Base-by-base conservation (phyloP, 2,113 vertebrate genomes). In the Tachysurus vachellii region DNA sequence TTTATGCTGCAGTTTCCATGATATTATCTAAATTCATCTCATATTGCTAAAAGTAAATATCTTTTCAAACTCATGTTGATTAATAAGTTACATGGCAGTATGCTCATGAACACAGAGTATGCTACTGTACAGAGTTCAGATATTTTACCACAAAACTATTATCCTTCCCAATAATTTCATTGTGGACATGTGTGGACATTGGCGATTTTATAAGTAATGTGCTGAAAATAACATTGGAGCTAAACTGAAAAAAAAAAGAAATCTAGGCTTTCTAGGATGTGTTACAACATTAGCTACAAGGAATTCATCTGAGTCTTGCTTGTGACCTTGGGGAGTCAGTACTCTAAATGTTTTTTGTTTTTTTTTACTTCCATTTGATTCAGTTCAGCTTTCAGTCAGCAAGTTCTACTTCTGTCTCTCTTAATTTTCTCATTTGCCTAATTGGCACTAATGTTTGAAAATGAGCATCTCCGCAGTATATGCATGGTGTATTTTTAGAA, bases 371-470 rank as follows among this genome's bases (percentile, higher is more conserved):
- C 87, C 53, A 76, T 93, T 91, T 91, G 87, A 86, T 83, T 88
- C 89, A 31, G 42, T 71, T 70, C 77, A 71, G 83, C 82, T 88
- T 90, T 66, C 77, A 86, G 84, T 91, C 87, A 85, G 87, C 81
- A 80, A 47, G 80, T 90, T 90, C 91, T 86, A 91, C 91, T 90
- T 89, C 80, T 80, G 80, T 86, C 86, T 68, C 36, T 87, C 80
- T 56, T 62, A 80, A 86, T 88, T 68, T 16, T 85, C 86, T 93
- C 93, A 94, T 95, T 92, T 88, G 88, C 89, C 92, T 93, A 91
- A 94, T 95, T 94, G 92, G 90, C 89, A 42, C 92, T 95, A 93
- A 94, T 94, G 92, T 93, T 94, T 92, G 90, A 93, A 91, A 94
- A 93, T 85, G 87, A 92, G 88, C 86, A 85, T 88, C 92, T 84